Evolutionary conservation across 2,888 invertebrate genomes (phyloP).

Genomic region (Leptothorax acervorum): DNA sequence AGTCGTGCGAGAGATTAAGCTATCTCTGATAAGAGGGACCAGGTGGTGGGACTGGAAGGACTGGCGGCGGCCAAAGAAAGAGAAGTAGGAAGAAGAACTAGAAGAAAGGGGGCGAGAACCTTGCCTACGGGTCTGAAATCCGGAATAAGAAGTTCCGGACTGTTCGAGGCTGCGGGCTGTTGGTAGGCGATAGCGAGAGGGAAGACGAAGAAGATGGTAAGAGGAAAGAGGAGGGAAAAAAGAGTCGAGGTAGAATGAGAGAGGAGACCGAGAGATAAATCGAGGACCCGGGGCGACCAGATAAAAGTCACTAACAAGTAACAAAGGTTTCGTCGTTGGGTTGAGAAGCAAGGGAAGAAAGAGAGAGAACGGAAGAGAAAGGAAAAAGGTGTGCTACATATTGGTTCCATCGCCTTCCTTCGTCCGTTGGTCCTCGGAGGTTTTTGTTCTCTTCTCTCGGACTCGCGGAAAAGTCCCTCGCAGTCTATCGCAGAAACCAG

Average conservation of each 20-base stretch:
- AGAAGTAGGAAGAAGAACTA: slow-evolving; percentile 21
- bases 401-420: slow-evolving; percentile 78
- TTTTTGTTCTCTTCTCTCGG: slow-evolving; percentile 71
- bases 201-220: slow-evolving; percentile 41
- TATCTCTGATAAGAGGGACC: slow-evolving; percentile 67
- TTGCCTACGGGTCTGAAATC: slow-evolving; percentile 73
- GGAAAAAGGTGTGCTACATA: slow-evolving; percentile 77
- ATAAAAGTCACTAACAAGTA: slow-evolving; percentile 84
- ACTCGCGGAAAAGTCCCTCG: slow-evolving; percentile 52
- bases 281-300: slow-evolving; percentile 77
- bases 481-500: slow-evolving; percentile 33
- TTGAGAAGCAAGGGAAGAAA: slow-evolving; percentile 56
- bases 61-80: slow-evolving; percentile 46
- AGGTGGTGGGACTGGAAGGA: slow-evolving; percentile 56
- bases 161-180: slow-evolving; percentile 79
- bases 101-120: slow-evolving; percentile 57
- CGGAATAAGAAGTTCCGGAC: slow-evolving; percentile 77
- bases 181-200: slow-evolving; percentile 77
- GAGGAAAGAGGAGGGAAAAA: slow-evolving; percentile 11
- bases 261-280: slow-evolving; percentile 78
- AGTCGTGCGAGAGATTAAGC: slow-evolving; percentile 73
- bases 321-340: slow-evolving; percentile 77
- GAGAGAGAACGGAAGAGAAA: slow-evolving; percentile 58
- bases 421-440: slow-evolving; percentile 72
- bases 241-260: slow-evolving; percentile 39